Evolutionary conservation across 2,797 vertebrate genomes (phyloP).

Genomic region (Eutrigla gurnardus): DNA sequence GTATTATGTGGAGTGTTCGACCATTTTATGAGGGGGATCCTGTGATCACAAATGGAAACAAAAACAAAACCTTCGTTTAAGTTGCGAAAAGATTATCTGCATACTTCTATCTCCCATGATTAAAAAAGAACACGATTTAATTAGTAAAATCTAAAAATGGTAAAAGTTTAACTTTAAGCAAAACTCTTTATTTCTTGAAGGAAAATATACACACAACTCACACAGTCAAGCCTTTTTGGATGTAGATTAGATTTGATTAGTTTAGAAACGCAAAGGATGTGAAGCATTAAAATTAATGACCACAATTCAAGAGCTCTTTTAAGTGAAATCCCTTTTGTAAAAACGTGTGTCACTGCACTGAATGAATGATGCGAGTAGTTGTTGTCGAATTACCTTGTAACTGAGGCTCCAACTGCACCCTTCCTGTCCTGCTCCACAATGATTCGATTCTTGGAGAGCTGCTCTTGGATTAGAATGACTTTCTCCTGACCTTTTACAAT

Average conservation of each 20-base stretch:
- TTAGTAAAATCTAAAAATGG: neutral
- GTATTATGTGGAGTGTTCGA: neutral
- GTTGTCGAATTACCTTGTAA: conserved; percentile 89
- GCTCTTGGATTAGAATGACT: conserved; percentile 98
- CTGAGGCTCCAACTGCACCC: conserved; percentile 95
- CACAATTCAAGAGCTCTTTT: neutral
- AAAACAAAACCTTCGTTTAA: neutral
- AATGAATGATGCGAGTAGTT: neutral
- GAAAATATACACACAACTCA: neutral
- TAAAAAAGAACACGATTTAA: neutral
- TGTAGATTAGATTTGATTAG: neutral
- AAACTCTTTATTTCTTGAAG: neutral
- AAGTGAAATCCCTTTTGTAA: neutral
- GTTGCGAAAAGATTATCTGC: no score
- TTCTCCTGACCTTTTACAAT: conserved; percentile 99
- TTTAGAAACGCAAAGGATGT: neutral
- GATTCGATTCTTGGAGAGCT: conserved; percentile 98
- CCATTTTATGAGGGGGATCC: neutral
- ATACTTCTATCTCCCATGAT: neutral
- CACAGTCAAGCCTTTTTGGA: neutral
- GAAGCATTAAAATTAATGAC: neutral
- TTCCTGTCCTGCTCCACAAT: conserved; percentile 98
- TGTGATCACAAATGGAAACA: neutral
- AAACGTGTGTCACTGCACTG: neutral
- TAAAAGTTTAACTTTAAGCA: neutral